phyloP scores from a whole-genome alignment of 2,888 invertebrate species.

The Minunthozetes semirufus region DNA sequence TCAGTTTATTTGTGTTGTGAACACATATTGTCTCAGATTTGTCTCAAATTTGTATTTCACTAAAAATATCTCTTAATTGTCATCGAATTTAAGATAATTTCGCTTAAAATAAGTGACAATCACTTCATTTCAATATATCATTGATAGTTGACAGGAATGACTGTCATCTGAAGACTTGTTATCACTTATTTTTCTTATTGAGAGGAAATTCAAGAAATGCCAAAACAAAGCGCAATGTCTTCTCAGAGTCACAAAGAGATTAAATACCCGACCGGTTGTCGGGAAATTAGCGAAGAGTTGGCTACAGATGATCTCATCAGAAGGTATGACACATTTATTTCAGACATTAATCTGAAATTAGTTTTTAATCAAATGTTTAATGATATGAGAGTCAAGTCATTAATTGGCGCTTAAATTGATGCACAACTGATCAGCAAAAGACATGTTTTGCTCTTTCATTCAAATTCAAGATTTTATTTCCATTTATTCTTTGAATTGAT shows the following conservation, averaged over 20 bases:
- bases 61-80: too few relatives aligned
- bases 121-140: background rate
- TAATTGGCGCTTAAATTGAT: slow-evolving; percentile 19
- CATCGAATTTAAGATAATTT: background rate
- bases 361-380: background rate
- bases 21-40: too few relatives aligned
- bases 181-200: background rate
- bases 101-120: background rate
- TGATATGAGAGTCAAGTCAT: background rate
- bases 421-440: too few relatives aligned
- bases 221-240: slow-evolving; percentile 20
- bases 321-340: slow-evolving; percentile 54
- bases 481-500: too few relatives aligned
- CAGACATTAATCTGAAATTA: background rate
- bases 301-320: slow-evolving; percentile 92
- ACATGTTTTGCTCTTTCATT: too few relatives aligned
- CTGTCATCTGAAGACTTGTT: background rate
- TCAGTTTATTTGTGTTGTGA: too few relatives aligned
- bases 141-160: background rate
- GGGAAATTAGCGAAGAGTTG: slow-evolving; percentile 84
- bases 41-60: too few relatives aligned
- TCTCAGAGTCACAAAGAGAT: slow-evolving; percentile 51
- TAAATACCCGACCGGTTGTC: slow-evolving; percentile 88
- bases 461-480: too few relatives aligned
- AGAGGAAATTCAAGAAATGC: background rate